Evolutionary conservation across 2,113 vertebrate species (phyloP), one percentile per base, ranked within the genome.

Genomic region (Misgurnus mizolepis): DNA sequence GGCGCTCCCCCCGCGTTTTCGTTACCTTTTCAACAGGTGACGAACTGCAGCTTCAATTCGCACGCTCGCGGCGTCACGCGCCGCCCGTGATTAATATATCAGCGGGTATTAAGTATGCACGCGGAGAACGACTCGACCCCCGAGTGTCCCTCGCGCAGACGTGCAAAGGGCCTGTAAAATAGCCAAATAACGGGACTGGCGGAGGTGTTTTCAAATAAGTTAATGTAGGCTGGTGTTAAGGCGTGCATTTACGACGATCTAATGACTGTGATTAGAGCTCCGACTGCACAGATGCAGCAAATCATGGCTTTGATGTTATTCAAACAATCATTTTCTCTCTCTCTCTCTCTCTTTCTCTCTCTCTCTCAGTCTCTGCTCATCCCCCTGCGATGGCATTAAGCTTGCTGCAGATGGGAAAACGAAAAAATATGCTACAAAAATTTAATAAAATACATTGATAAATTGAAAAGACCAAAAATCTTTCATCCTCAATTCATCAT

Each of bases 271-370:
- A 76, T 76, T 41, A 66, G 27, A 53, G 47, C 66, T 18, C 6
- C 62, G 17, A 40, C 75, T 53, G 61, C 47, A 14, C 74, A 66
- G 60, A 49, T 76, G 74, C 74, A 50, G 74, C 47, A 76, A 66
- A 76, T 40, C 61, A 53, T 5, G 61, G 47, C 72, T 75, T 64
- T 75, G 58, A 49, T 58, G 58, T 76, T 64, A 64, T 50, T 27
- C 14, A 43, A 64, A 76, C 12, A n/a, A 80, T 60, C 45, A 66
- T 67, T 67, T 47, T 41, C 76, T 76, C 86, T 85, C 87, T 88
- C 72, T 85, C 80, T 76, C 75, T 55, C 82, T 83, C 70, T 14
- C 18, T 88, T 76, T 50, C 82, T 62, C 39, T 18, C 61, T 76
- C 47, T 43, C 68, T 65, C 65, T 45, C 58, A 62, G 76, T 40